Evolutionary conservation across 2,797 vertebrate genomes (phyloP), one percentile per base, ranked within the genome.

Genomic region (Tolypeutes matacus): DNA sequence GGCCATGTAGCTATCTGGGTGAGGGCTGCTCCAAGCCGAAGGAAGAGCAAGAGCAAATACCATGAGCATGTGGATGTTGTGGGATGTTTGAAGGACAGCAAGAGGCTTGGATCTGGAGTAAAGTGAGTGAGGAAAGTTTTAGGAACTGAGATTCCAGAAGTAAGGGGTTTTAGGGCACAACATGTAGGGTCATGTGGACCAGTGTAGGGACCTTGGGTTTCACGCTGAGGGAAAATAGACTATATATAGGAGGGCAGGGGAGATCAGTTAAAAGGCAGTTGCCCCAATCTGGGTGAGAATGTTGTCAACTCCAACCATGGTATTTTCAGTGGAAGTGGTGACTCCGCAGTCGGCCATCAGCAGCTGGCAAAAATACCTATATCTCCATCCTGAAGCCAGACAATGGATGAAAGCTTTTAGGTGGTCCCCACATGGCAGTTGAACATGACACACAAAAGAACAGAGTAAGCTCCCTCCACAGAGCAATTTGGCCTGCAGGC

Each of bases 331-430:
- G 3, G 53, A 80, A 69, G 17, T 88, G 17, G 15, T 83, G 13
- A 89, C 70, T 91, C 29, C 83, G 42, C 81, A 81, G 39, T n/a
- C 46, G 65, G n/a, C 21, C 53, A 39, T 53, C 10, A 60, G 27
- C 25, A 73, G 29, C 31, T 73, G 53, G 70, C 46, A 91, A 72
- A 75, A 81, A 65, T 64, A 87, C 5, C 34, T 27, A 6, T 12
- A 7, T 76, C 36, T 95, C n/a, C 9, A 56, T n/a, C 8, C 17
- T 53, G 56, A 88, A 89, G n/a, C 12, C 36, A 94, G 27, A 23
- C 23, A 70, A 39, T 46, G 58, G 77, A 82, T 70, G 73, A 92
- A 92, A 92, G 12, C 27, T 82, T 58, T 94, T 77, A 73, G 13
- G 17, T 4, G 2, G 15, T 67, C 20, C 62, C 7, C 34, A 76